phyloP scores from a whole-genome alignment of 2,797 vertebrate species.

The Uromys caudimaculatus region DNA sequence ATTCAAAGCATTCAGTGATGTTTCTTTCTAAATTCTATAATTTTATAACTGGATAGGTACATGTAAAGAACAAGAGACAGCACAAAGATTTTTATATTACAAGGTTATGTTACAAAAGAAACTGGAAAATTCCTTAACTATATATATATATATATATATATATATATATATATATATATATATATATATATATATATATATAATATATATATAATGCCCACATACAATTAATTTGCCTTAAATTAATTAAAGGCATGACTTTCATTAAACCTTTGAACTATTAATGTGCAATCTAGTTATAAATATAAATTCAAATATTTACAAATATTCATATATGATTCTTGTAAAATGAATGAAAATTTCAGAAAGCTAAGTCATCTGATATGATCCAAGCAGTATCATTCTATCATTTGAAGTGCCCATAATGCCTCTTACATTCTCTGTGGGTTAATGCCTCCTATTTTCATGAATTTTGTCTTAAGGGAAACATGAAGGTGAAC shows the following conservation, averaged over 20 bases:
- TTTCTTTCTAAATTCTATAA: not conserved
- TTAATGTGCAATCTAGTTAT: not conserved
- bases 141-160: not conserved
- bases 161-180: not conserved
- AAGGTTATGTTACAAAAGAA: not conserved
- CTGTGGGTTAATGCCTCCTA: not conserved
- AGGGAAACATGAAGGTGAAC: not conserved
- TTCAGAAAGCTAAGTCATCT: not conserved
- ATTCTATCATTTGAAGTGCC: not conserved
- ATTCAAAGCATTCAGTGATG: not conserved
- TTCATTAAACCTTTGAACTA: not conserved
- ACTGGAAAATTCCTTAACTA: not conserved
- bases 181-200: not conserved
- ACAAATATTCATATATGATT: not conserved
- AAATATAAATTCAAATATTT: not conserved
- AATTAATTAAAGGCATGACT: not conserved
- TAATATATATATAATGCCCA: not conserved
- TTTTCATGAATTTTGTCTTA: not conserved
- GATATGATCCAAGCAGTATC: not conserved
- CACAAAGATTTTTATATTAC: not conserved
- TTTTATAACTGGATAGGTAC: not conserved
- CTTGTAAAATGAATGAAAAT: constrained; percentile 8
- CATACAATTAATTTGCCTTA: not conserved
- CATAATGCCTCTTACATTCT: not conserved
- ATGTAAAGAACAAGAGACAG: not conserved